Evolutionary conservation across 2,797 vertebrate genomes (phyloP).

Genomic region (Hirundo rustica): DNA sequence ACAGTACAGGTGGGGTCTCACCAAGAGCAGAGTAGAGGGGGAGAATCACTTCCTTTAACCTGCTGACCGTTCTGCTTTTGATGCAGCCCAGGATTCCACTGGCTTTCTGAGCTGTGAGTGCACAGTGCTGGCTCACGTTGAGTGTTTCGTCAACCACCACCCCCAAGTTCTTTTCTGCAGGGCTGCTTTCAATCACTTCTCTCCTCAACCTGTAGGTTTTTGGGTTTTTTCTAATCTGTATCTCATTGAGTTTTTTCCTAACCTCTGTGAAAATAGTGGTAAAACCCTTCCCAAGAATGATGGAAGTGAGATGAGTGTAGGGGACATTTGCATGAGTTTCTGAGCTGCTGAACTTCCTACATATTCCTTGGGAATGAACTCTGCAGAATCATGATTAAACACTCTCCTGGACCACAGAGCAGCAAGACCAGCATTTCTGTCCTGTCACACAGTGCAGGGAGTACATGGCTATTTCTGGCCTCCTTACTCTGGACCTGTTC

Average conservation of each 20-base stretch:
- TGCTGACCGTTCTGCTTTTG: background rate
- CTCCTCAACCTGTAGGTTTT: background rate
- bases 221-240: background rate
- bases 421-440: background rate
- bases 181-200: background rate
- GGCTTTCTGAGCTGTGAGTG: background rate
- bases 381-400: background rate
- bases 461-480: background rate
- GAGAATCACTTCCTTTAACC: background rate
- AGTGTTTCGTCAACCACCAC: background rate
- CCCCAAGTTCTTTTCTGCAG: background rate
- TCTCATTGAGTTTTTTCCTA: background rate
- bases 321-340: background rate
- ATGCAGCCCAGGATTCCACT: background rate
- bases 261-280: background rate
- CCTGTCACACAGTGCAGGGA: background rate
- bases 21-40: background rate
- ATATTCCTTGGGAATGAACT: background rate
- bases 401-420: background rate
- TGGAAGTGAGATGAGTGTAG: background rate
- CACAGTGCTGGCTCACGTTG: fast-evolving
- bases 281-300: background rate
- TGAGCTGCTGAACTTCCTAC: background rate
- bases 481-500: background rate
- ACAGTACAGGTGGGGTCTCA: background rate